These are phyloP conservation scores for Eulacestoma nigropectus DNA, from an alignment of 2,113 vertebrate genomes.

Conservation along the genomic window DNA sequence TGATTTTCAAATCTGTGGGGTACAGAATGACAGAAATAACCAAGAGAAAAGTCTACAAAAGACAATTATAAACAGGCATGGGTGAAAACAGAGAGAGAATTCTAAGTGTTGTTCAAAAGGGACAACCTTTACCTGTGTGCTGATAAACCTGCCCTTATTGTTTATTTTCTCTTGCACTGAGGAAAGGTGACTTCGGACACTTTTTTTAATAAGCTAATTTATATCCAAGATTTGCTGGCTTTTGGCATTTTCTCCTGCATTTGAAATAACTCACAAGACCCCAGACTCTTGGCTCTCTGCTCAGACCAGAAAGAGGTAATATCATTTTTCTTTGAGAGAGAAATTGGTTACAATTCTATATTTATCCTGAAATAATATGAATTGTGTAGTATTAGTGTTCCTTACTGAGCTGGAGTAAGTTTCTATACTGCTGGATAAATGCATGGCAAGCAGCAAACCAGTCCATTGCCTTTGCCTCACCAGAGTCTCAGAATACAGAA, in stretches of 20 bases:
- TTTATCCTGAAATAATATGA: background rate
- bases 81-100: background rate
- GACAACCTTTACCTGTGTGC: background rate
- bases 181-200: background rate
- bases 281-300: background rate
- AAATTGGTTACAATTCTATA: background rate
- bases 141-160: background rate
- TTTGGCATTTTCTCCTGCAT: background rate
- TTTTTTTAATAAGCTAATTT: background rate
- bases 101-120: background rate
- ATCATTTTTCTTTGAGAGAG: background rate
- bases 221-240: background rate
- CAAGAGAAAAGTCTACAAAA: background rate
- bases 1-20: background rate
- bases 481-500: background rate
- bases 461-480: background rate
- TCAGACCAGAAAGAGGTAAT: background rate
- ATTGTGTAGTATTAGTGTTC: background rate
- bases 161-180: background rate
- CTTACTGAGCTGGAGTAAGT: background rate
- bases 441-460: background rate
- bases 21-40: background rate
- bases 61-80: background rate
- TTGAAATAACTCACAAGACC: background rate
- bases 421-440: background rate